Evolutionary conservation across 2,888 invertebrate species (phyloP), one percentile per base, ranked within the genome.

Genomic region (Rhynchonema sp.): DNA sequence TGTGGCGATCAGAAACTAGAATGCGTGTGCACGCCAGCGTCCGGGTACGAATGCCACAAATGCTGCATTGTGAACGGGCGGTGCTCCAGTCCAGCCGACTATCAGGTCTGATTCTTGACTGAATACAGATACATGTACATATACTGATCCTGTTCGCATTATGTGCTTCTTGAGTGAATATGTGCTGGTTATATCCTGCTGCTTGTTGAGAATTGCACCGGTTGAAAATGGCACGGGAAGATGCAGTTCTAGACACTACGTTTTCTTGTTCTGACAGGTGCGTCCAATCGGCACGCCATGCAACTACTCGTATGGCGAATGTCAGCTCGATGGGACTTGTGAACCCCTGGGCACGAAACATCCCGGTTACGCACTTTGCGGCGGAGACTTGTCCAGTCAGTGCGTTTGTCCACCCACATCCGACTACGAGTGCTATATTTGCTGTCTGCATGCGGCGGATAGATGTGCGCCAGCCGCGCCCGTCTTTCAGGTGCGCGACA

Each of bases 21-120:
- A 52, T 52, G 52, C 52, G 25, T 52, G 9, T 52, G 52, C 52
- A n/a, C 52, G 3, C 52, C 22, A n/a, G 9, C 38, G 17, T 13
- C 38, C 9, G 57, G 57, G 3, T 23, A 29, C 25, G 57, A 56
- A 25, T 56, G 57, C 46, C 57, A 56, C 57, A n/a, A n/a, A 20
- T 56, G 57, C 30, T 56, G 57, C n/a, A 6, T 22, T 3, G 30
- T 25, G 23, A 17, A 27, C 20, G 57, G 30, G 3, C 20, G 13
- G 3, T 25, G 30, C 57, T 6, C 22, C 9, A 30, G 30, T n/a
- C 38, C 38, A 13, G 17, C 38, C 9, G 9, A 38, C 38, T 38
- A 38, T 17, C 9, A 6, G 38, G n/a, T n/a, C n/a, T n/a, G n/a
- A n/a, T n/a, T n/a, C n/a, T n/a, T n/a, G n/a, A n/a, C n/a, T n/a